Evolutionary conservation across 2,888 invertebrate genomes (phyloP), one percentile per base, ranked within the genome.

Genomic region (Pristionchus exspectatus): DNA sequence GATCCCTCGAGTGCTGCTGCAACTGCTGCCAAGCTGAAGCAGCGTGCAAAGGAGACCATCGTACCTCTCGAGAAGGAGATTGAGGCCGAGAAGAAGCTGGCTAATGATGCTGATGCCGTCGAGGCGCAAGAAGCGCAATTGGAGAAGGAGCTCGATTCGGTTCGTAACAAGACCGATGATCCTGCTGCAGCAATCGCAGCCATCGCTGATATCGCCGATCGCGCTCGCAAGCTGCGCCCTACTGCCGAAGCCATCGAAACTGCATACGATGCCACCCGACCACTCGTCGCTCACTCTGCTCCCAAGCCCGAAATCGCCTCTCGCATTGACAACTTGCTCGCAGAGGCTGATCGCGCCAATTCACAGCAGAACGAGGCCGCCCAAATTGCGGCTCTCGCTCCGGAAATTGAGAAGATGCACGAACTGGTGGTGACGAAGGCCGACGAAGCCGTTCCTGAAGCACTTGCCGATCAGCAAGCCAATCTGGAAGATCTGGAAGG

Each of bases 401-500:
- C 92, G 54, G 90, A 91, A 87, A 84, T 92, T 74, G 89, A 91
- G 87, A 90, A 90, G 59, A 90, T 92, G 83, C 85, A 85, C 85
- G 85, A 85, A 33, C 85, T 59, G 44, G 59, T 85, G n/a, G 27
- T 44, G 33, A 56, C 56, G 30, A 89, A 90, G 81, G 89, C 90
- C 88, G 90, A 92, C 38, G 91, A 91, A 90, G 87, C 91, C 24
- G 90, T 91, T 18, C 91, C 91, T 83, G 86, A 84, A 59, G 90
- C 90, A 69, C 86, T 91, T 56, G 91, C 90, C 69, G 92, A 92
- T 50, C 92, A 92, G 87, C 90, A 92, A 83, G 63, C 91, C 88
- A 86, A 89, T 50, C 87, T 92, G 87, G 92, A 92, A 90, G 91
- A 92, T 87, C 88, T 91, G 74, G 92, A 90, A 88, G 90, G 90